phyloP scores from a whole-genome alignment of 2,797 vertebrate species.

The Lithobates sylvaticus region DNA sequence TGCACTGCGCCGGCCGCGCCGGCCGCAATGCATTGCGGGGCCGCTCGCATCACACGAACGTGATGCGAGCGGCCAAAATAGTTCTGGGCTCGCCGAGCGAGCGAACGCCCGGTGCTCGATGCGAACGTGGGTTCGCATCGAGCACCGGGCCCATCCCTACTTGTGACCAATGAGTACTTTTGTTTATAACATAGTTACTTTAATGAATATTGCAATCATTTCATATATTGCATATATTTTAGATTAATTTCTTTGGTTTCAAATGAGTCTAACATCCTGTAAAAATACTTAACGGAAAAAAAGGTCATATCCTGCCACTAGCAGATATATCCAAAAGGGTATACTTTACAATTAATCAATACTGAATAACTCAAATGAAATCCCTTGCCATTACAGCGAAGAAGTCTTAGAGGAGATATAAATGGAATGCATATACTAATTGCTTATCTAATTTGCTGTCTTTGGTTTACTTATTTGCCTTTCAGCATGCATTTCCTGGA shows the following conservation, averaged over 20 bases:
- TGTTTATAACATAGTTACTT: too few species aligned
- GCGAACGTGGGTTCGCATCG: too few species aligned
- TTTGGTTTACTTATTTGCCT: constrained; percentile 46
- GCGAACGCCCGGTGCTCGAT: too few species aligned
- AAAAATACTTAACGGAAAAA: not conserved
- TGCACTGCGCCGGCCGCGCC: too few species aligned
- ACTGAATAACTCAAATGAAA: constrained; percentile 25
- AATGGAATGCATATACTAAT: constrained; percentile 48
- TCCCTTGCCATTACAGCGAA: constrained; percentile 41
- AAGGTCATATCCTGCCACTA: not conserved
- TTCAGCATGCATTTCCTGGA: constrained; percentile 33
- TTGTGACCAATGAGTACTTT: too few species aligned
- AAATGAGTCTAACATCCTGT: not conserved
- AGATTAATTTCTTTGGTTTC: not conserved
- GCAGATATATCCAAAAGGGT: constrained; percentile 2
- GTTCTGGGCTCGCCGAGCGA: too few species aligned
- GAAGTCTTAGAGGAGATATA: constrained; percentile 47
- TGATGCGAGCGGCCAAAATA: too few species aligned
- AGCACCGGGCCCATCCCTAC: too few species aligned
- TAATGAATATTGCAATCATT: not conserved
- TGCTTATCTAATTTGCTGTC: constrained; percentile 48
- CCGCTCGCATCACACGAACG: too few species aligned
- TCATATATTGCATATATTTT: not conserved
- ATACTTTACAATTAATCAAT: constrained; percentile 23
- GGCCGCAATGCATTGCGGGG: too few species aligned